Evolutionary conservation across 1,140 invertebrate genomes (phyloP).

Genomic region (Manduca sexta): DNA sequence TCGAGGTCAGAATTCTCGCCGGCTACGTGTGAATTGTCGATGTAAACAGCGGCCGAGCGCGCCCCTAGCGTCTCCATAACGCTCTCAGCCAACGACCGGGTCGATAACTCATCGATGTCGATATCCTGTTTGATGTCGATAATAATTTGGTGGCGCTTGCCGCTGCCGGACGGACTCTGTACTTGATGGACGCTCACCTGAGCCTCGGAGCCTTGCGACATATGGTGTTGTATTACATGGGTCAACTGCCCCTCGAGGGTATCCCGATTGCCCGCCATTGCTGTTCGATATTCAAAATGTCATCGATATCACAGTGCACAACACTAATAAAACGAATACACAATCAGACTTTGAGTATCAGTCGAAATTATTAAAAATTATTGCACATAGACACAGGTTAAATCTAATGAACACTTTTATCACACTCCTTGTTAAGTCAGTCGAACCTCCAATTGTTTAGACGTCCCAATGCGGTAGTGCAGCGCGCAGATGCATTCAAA

Average conservation of each 20-base stretch:
- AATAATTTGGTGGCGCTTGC: conserved; percentile 70
- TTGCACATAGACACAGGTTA: conserved; percentile 24
- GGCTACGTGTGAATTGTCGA: conserved; percentile 55
- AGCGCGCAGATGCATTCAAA: conserved; percentile 53
- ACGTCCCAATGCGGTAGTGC: conserved; percentile 36
- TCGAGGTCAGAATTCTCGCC: conserved; percentile 58
- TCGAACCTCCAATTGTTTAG: conserved; percentile 30
- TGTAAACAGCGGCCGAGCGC: conserved; percentile 63
- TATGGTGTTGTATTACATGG: conserved; percentile 62
- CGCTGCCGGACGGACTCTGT: conserved; percentile 51
- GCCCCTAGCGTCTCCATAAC: conserved; percentile 71
- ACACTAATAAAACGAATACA: conserved; percentile 25
- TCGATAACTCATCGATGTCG: conserved; percentile 68
- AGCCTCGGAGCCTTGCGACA: conserved; percentile 51
- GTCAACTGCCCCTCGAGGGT: conserved; percentile 53
- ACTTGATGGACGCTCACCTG: conserved; percentile 68
- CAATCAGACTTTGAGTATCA: conserved; percentile 51
- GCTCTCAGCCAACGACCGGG: conserved; percentile 63
- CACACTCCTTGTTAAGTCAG: conserved; percentile 29
- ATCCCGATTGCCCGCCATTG: conserved; percentile 52
- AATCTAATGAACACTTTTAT: conserved; percentile 66
- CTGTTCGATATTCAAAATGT: conserved; percentile 11
- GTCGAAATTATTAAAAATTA: conserved; percentile 41
- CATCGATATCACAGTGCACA: conserved; percentile 9
- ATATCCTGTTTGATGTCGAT: conserved; percentile 73